Conservation (phyloP, 2,888 invertebrate genomes). For the Pollenia labialis region DNA sequence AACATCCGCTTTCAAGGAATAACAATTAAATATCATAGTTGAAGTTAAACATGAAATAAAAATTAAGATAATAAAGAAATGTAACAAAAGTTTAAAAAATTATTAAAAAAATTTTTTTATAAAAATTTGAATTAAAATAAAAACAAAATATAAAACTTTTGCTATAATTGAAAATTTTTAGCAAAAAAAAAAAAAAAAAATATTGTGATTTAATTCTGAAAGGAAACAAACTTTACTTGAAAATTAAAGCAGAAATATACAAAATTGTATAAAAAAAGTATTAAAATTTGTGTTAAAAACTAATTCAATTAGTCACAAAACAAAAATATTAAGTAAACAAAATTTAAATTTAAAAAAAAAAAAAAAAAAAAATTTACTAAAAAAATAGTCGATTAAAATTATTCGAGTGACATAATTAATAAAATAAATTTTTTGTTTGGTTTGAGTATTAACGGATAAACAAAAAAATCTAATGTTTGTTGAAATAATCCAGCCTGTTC, state of each 20-base stretch:
- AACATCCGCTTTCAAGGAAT: constrained; percentile 55
- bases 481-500: constrained; percentile 39
- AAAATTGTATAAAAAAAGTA: too few species aligned
- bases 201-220: neutral
- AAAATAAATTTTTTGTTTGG: neutral
- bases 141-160: constrained; percentile 9
- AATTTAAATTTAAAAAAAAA: neutral
- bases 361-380: neutral
- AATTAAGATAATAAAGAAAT: neutral
- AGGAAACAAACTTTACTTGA: too few species aligned
- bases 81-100: constrained; percentile 11
- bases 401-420: neutral
- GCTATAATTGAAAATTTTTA: neutral
- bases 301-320: too few species aligned
- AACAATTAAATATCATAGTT: constrained; percentile 16
- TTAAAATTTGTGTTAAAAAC: too few species aligned
- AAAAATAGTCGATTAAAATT: neutral
- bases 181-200: neutral
- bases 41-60: constrained; percentile 8
- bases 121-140: constrained; percentile 28
- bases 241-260: too few species aligned
- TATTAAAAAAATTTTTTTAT: constrained; percentile 25
- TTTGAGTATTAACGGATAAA: neutral
- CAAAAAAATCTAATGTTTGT: constrained; percentile 59
- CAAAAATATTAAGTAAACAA: too few species aligned